Base-by-base conservation (phyloP, 2,888 invertebrate species). In the Epirrhoe tristata region DNA sequence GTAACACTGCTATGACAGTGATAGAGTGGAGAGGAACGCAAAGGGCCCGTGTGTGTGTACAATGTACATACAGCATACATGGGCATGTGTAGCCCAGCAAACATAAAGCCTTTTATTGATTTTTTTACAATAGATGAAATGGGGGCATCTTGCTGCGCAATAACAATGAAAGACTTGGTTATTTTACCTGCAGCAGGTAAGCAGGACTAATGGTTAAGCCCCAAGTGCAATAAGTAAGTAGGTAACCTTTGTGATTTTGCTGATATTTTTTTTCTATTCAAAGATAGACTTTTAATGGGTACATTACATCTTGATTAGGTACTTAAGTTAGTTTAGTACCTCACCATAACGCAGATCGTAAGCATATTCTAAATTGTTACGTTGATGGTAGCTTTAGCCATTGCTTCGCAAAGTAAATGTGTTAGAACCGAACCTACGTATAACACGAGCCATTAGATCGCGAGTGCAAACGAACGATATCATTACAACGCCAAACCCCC, bases 1-100 rank as follows among this genome's bases (percentile, higher is more conserved):
- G 72, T 74, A 72, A 68, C 65, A 65, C 71, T 71, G 66, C 69
- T 74, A 68, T 74, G 71, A 69, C 69, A 71, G 73, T 65, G 70
- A 63, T 63, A 74, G 67, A 70, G 71, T 74, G 67, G 69, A 70
- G 63, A 72, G 66, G 50, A 71, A 70, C 60, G 66, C 58, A 58
- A 69, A 65, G 65, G 59, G 60, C 52, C 32, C 59, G 60, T 62
- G 69, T 59, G 60, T 62, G 69, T 69, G 67, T 70, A 56, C 58
- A 55, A 56, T 67, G 65, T 63, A 69, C 50, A 61, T 58, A 58
- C 51, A n/a, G n/a, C n/a, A n/a, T 64, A 69, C 39, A 66, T n/a
- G n/a, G n/a, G n/a, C 66, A 58, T 39, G n/a, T n/a, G n/a, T n/a
- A n/a, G 57, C 67, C 67, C 59, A 51, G 62, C 63, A 60, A 66